Evolutionary conservation across 2,113 vertebrate species (phyloP).

Genomic region (Maccullochella peelii): DNA sequence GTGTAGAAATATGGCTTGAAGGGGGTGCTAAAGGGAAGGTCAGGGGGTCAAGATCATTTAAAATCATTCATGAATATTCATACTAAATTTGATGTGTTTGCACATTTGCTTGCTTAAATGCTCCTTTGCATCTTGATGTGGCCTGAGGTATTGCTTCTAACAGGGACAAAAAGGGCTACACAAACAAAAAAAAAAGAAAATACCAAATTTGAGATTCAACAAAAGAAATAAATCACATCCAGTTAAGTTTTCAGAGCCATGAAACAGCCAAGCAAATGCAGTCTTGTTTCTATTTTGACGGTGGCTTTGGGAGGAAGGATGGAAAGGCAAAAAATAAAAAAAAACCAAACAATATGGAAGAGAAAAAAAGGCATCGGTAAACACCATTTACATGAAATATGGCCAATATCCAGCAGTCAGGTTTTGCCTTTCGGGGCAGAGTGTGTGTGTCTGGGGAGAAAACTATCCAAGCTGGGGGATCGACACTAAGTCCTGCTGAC

Average conservation of each 20-base stretch:
- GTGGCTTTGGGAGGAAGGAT: constrained; percentile 16
- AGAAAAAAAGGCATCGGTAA: not conserved
- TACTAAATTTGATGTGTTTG: not conserved
- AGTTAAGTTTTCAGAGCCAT: constrained; percentile 8
- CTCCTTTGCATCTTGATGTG: not conserved
- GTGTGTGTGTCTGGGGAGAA: constrained; percentile 40
- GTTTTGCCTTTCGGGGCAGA: constrained; percentile 41
- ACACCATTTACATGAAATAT: constrained; percentile 58
- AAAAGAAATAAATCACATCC: constrained; percentile 1
- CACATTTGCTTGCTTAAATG: not conserved
- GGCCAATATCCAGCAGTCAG: constrained; percentile 20
- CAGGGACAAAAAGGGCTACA: not conserved
- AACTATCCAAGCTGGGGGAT: constrained; percentile 38
- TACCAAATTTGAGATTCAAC: not conserved
- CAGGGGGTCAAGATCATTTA: not conserved
- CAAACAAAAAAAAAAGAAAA: not conserved
- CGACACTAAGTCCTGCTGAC: constrained; percentile 62
- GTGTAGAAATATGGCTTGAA: not conserved
- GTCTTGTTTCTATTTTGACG: not conserved
- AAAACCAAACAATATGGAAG: constrained; percentile 2
- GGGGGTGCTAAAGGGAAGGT: not conserved
- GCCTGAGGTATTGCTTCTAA: not conserved
- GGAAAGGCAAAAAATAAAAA: not conserved
- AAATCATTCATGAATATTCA: not conserved
- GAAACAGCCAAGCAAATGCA: not conserved